These are phyloP conservation scores for Metridium senile DNA, from an alignment of 92 coral and sea anemone species.

Conservation along the genomic window DNA sequence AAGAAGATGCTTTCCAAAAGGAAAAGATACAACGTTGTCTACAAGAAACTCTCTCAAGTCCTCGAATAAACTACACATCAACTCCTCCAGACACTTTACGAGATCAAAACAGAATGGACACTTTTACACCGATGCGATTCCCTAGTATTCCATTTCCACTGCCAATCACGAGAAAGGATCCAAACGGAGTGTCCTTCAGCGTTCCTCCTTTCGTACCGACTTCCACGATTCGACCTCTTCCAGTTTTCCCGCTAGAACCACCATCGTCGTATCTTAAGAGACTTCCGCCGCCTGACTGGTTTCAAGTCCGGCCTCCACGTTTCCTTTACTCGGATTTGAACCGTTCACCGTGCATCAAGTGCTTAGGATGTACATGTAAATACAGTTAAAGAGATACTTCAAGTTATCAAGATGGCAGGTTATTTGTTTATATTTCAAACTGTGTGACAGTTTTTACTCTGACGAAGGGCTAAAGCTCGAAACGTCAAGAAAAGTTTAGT, in stretches of 20 bases:
- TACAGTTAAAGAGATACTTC: neutral
- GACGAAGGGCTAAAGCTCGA: too few species aligned
- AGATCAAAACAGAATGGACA: neutral
- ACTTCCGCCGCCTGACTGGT: neutral
- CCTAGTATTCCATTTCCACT: neutral
- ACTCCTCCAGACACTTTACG: neutral
- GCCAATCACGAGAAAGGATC: neutral
- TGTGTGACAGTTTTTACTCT: too few species aligned
- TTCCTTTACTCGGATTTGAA: neutral
- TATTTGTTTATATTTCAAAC: neutral
- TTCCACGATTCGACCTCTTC: neutral
- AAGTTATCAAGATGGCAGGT: neutral
- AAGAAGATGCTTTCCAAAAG: neutral
- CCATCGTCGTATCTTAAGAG: neutral
- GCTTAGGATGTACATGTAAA: constrained; percentile 25
- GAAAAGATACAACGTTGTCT: neutral
- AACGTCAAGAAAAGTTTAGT: too few species aligned
- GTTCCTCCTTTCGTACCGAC: neutral
- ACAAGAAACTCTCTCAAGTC: neutral
- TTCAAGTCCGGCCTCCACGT: neutral
- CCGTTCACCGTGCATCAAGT: constrained; percentile 22
- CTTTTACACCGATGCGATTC: neutral
- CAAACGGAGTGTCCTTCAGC: neutral
- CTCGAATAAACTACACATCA: neutral
- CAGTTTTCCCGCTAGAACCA: neutral